Evolutionary conservation across 2,888 invertebrate species (phyloP), one percentile per base, ranked within the genome.

Genomic region (Aphelenchoides bicaudatus): DNA sequence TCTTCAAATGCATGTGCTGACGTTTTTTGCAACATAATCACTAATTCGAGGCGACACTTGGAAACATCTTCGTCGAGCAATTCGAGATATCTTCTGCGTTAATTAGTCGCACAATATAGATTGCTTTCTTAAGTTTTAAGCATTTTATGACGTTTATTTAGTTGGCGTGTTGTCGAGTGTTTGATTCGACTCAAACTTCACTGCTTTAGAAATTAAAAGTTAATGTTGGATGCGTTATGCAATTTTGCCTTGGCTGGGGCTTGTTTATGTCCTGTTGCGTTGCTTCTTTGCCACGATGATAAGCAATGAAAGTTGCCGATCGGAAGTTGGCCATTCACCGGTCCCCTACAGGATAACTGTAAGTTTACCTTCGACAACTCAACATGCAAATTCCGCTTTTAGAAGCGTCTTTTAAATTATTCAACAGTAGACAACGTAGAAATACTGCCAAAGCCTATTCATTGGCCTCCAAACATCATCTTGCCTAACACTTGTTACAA

Each of bases 381-480:
- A 34, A 10, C n/a, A 10, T 34, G 10, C 34, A 34, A n/a, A 10
- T 34, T 34, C 10, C 25, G 43, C 8, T 6, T 43, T 43, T n/a
- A 43, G 43, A 43, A 43, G 23, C 43, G 43, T 8, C 25, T 19
- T n/a, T 25, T 43, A n/a, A 43, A 43, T 25, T 19, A 43, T 25
- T 43, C 43, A 25, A 43, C 43, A n/a, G 25, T 43, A 19, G 43
- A 43, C 43, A 43, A 43, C 43, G 23, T 43, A 6, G 43, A 43
- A 25, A 6, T 21, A n/a, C 16, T 43, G 43, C 43, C 43, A 21
- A 21, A 6, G 43, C 43, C 43, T 8, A 43, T 43, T n/a, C 43
- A 43, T 21, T 43, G 43, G 43, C 43, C 43, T 8, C 16, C 43
- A 6, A n/a, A 10, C 43, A 25, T 19, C 10, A 8, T 43, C 6